Evolutionary conservation across 2,113 vertebrate genomes (phyloP).

Genomic region (Zonotrichia leucophrys): DNA sequence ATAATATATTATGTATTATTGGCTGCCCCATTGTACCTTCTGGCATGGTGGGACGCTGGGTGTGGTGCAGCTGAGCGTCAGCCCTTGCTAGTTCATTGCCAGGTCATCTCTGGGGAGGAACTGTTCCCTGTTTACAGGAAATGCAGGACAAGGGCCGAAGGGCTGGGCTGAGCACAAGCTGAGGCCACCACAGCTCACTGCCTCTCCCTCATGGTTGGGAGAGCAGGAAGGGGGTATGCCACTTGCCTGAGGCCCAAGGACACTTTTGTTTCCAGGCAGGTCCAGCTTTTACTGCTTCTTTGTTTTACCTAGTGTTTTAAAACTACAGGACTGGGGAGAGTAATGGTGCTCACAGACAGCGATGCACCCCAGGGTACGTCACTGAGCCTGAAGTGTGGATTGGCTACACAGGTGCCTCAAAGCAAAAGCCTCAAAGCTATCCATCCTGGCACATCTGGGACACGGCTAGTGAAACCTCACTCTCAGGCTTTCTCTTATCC

Average conservation of each 20-base stretch:
- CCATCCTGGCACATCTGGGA: background rate
- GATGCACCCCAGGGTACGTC: rapidly evolving
- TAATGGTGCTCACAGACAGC: background rate
- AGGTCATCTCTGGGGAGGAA: slow-evolving; percentile 89
- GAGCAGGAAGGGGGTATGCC: background rate
- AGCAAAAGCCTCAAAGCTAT: background rate
- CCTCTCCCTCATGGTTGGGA: background rate
- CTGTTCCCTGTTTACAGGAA: slow-evolving; percentile 92
- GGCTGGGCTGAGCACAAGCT: background rate
- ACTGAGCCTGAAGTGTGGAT: background rate
- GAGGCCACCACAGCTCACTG: background rate
- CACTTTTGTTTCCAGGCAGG: background rate
- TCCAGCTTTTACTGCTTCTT: background rate
- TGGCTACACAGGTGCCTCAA: background rate
- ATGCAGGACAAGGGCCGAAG: slow-evolving; percentile 81
- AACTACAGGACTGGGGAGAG: background rate
- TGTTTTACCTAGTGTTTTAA: background rate
- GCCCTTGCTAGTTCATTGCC: slow-evolving; percentile 79
- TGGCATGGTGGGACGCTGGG: slow-evolving; percentile 62
- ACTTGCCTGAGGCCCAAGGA: background rate
- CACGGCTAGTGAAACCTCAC: background rate
- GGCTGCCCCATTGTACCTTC: slow-evolving; percentile 59
- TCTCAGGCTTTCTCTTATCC: background rate
- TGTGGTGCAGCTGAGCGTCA: slow-evolving; percentile 75
- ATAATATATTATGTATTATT: slow-evolving; percentile 31